A percentile compares a stretch with the other conserved stretches of the same genome.
phyloP scores from a whole-genome alignment of 2,113 vertebrate genomes.

The Ptilonorhynchus violaceus region DNA sequence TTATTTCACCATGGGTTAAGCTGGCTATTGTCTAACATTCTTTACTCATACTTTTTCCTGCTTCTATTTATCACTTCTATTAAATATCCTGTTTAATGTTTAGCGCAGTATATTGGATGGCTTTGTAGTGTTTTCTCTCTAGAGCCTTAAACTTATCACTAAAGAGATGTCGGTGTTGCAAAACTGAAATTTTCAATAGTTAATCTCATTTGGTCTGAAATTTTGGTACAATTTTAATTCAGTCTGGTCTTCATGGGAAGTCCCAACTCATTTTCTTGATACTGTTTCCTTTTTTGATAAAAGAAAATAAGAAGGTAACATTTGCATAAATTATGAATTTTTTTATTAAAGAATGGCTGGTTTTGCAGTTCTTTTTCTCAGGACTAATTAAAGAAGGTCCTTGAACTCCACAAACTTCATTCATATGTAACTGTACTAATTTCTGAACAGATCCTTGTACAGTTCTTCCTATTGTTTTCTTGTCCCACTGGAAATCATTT shows the following conservation, averaged over 20 bases:
- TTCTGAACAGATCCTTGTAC: not conserved
- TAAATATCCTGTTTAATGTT: not conserved
- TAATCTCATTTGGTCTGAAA: not conserved
- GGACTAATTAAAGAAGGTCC: not conserved
- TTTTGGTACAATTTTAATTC: not conserved
- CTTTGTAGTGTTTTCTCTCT: not conserved
- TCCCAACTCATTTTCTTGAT: not conserved
- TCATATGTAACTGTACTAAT: not conserved
- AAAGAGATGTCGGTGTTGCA: not conserved
- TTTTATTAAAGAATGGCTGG: not conserved
- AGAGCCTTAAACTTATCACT: not conserved
- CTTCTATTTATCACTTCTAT: not conserved
- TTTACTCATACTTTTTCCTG: not conserved
- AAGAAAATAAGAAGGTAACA: not conserved
- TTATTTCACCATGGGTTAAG: not conserved
- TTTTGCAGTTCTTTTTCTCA: not conserved
- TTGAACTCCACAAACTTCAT: not conserved
- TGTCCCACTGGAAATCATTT: not conserved
- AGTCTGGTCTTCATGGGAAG: not conserved
- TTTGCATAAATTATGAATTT: not conserved
- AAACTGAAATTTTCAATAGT: not conserved
- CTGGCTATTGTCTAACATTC: not conserved
- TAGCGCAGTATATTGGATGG: not conserved
- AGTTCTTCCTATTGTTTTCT: not conserved
- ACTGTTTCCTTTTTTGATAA: not conserved